Evolutionary conservation across 2,797 vertebrate genomes (phyloP), one percentile per base, ranked within the genome.

Genomic region (Antrozous pallidus): DNA sequence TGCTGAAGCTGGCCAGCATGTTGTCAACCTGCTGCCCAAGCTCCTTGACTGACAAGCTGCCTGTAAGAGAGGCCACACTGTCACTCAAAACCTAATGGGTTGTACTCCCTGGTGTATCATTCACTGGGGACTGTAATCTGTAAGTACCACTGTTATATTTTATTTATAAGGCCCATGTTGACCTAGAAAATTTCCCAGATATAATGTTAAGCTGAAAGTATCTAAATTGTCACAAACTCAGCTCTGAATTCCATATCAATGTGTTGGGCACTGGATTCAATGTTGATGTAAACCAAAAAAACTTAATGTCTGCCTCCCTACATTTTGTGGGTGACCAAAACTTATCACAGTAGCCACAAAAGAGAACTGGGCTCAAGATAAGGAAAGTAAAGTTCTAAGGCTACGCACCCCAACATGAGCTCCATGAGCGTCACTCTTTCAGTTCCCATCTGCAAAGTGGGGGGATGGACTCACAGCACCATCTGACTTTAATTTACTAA

Each of bases 1-100:
- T 97, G 95, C 96, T 92, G 82, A 96, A 96, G 81, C 93, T 69
- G 92, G 96, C 95, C 97, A 97, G 96, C 93, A 90, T 75, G 95
- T 95, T 95, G 92, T 51, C 70, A 95, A 84, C 96, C 95, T 96
- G 93, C 96, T 97, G 95, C 93, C 79, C 58, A 81, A 28, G 45
- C 16, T 77, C 33, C 82, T 65, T 0, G 1, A 65, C 95, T 94
- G 80, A 92, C 42, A 93, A 97, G 90, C 95, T 95, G 95, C 58
- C 86, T 88, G 93, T 42, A 86, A 75, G 93, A 97, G 90, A 97
- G 95, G 83, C 77, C 69, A 71, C 40, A 20, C 1, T 38, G 74
- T 26, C 58, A 54, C 40, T 88, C 80, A 74, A 80, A 79, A 87
- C 13, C 42, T 49, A 78, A 84, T 28, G 33, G 75, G 28, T 26